Conservation (phyloP, 2,888 invertebrate species). For the Erebia palarica region DNA sequence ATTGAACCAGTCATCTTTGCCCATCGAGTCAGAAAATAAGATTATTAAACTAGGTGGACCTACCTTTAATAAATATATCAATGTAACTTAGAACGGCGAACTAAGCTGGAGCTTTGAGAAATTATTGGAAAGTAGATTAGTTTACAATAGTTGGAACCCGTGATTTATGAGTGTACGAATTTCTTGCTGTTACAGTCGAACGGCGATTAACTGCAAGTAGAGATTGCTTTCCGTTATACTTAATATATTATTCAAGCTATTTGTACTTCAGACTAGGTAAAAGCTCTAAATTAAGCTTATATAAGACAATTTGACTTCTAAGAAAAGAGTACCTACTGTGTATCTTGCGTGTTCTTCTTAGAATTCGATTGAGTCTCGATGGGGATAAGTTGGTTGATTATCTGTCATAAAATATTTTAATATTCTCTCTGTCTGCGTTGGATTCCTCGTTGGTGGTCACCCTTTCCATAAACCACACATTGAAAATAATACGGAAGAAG, state of each 20-base stretch:
- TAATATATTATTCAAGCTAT: conserved; percentile 10
- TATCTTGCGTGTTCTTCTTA: too few relatives aligned
- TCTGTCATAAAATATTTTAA: too few relatives aligned
- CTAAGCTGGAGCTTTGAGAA: conserved; percentile 20
- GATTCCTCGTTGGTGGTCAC: too few relatives aligned
- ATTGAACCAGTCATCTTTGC: background rate
- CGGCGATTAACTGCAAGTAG: conserved; percentile 31
- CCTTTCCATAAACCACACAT: too few relatives aligned
- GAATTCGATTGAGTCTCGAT: too few relatives aligned
- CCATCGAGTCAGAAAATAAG: background rate
- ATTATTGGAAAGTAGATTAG: conserved; percentile 26
- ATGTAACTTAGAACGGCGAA: conserved; percentile 8
- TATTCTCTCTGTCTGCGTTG: too few relatives aligned
- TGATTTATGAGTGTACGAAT: conserved; percentile 37
- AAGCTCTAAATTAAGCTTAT: background rate
- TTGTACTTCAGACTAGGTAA: background rate
- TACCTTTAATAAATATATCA: conserved; percentile 14
- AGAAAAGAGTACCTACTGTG: too few relatives aligned
- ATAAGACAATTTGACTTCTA: background rate
- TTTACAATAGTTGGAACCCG: conserved; percentile 28
- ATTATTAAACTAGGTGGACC: background rate
- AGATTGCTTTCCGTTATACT: conserved; percentile 24
- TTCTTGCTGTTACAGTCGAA: conserved; percentile 33
- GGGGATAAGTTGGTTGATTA: too few relatives aligned
- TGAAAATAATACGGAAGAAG: too few relatives aligned